Evolutionary conservation across 1,140 invertebrate genomes (phyloP), one percentile per base, ranked within the genome.

Genomic region (Habropoda laboriosa): DNA sequence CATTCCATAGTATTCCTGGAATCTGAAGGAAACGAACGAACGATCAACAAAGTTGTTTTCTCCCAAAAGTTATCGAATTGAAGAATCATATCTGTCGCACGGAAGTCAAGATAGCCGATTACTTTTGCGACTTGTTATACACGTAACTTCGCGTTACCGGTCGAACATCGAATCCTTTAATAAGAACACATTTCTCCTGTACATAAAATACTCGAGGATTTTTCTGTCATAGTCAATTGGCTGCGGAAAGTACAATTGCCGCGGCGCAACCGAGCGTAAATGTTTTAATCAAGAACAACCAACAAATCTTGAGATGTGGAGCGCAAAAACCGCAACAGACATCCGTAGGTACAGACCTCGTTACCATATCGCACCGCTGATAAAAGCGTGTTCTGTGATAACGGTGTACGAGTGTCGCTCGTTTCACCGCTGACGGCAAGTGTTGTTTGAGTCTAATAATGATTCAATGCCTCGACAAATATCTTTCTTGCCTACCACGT

Each of bases 361-460:
- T 84, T 77, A 82, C 72, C 76, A 49, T 86, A 82, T 82, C 75
- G 55, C 51, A 30, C 30, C 32, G 49, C 45, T 57, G 83, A 86
- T 86, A 86, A 86, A 82, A 79, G 42, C 75, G 30, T 82, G 76
- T 85, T 79, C 40, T 1, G 38, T 57, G 85, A 86, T 86, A 86
- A 85, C 58, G 45, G 35, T 74, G 72, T 53, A 66, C 55, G 32
- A 68, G 61, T 71, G 60, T 35, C 53, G 57, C 53, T 70, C 66
- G 80, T 55, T 58, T n/a, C 21, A 40, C 27, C 57, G 58, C 45
- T 79, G 75, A 75, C 80, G 74, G 58, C 58, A 40, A 80, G 64
- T 79, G 66, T 63, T 82, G 77, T 82, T 79, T 79, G 30, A 53
- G 61, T 55, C 47, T 47, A 55, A 67, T 55, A 67, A 47, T 49